A percentile compares a stretch with the other conserved stretches of the same genome.
Conservation (phyloP, 2,797 vertebrate species). For the Anguilla obscura region DNA sequence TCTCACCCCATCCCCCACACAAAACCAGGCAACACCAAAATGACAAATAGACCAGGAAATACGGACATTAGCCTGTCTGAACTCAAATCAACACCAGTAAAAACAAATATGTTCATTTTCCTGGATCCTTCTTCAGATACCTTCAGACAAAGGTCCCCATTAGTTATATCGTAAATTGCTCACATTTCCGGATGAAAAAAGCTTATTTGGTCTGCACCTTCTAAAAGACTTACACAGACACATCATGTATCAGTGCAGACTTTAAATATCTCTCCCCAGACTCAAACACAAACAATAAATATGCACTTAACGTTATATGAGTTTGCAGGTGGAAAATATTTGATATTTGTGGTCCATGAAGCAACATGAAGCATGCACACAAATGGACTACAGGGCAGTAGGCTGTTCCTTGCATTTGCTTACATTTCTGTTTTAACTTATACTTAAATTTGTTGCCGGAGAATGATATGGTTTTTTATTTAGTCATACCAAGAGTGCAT, state of each 20-base stretch:
- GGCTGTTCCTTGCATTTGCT: neutral
- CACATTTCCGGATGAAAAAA: neutral
- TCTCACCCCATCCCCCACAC: neutral
- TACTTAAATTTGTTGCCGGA: neutral
- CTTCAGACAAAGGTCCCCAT: neutral
- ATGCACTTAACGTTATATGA: neutral
- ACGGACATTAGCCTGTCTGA: conserved; percentile 8
- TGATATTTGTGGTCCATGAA: neutral
- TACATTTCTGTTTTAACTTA: neutral
- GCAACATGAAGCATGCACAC: neutral
- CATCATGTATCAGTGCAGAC: neutral
- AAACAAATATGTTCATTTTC: conserved; percentile 26
- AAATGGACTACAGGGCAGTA: neutral
- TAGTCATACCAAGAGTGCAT: neutral
- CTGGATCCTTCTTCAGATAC: neutral
- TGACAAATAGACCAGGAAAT: conserved; percentile 2
- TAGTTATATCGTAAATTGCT: neutral
- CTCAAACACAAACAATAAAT: neutral
- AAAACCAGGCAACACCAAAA: neutral
- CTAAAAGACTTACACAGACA: neutral
- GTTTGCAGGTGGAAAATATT: neutral
- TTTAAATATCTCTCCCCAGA: neutral
- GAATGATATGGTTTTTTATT: neutral
- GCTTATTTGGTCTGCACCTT: neutral
- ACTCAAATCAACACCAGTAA: conserved; percentile 14